Evolutionary conservation across 2,113 vertebrate genomes (phyloP), one percentile per base, ranked within the genome.

Genomic region (Bos javanicus): DNA sequence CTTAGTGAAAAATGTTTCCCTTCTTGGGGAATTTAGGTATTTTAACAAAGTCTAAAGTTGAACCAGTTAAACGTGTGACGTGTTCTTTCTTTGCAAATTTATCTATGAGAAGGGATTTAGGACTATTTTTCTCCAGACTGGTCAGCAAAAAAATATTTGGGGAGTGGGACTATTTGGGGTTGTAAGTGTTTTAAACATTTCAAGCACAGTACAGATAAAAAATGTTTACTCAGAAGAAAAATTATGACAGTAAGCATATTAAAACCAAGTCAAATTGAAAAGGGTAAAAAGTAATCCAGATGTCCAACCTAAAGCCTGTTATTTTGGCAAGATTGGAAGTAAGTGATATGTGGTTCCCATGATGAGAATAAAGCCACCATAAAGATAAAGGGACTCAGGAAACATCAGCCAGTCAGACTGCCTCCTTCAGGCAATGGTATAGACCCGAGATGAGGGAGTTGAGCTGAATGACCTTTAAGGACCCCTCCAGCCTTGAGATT

Each of bases 181-280:
- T 60, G 16, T 83, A 76, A 76, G 43, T 26, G 12, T 76, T 76
- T 76, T 33, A 43, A 1, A 28, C 5, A n/a, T 52, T 78, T 90
- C 74, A 84, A 74, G 8, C 46, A 17, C 33, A 82, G 12, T 30
- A 30, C 1, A 87, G 54, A 62, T 2, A 16, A 64, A 52, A 21
- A 83, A 2, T 5, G 0, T 56, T 14, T 3, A 36, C 13, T 11
- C 30, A 19, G 2, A 0, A 6, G 4, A 3, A 30, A 90, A 56
- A 57, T 0, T 6, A 46, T 5, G 50, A 15, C 26, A 46, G 13
- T 54, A 76, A 85, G 19, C 7, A 50, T 7, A 36, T 60, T 64
- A 33, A 59, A 90, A 57, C 5, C 2, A 57, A 43, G 19, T 87
- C 62, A 64, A 9, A 26, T 15, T 71, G 39, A 25, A 89, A 85